Base-by-base conservation (phyloP, 1,140 invertebrate species). In the Hormaphis cornu region DNA sequence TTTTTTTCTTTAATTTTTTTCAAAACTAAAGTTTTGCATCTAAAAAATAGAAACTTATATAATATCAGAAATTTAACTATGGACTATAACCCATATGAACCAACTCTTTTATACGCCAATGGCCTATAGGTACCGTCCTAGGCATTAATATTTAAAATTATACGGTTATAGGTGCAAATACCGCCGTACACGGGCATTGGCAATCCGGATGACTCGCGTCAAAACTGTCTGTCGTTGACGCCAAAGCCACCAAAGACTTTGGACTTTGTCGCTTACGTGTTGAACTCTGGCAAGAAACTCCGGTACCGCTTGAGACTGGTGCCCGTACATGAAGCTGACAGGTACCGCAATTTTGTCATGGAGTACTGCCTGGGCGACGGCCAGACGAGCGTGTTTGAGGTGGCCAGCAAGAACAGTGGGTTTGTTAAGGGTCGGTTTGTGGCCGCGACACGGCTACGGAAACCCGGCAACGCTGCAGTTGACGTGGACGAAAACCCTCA, bases 181-280 rank as follows among this genome's bases (percentile, higher is more conserved):
- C 86, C 88, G 2, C 86, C 86, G 40, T 86, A 82, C 79, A 85
- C 76, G 79, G 86, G 86, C 7, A 85, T 87, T 73, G 87, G 89
- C n/a, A 78, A 83, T 24, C 81, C 86, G 14, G 88, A 91, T 75
- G 89, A 91, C 74, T 86, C 88, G 0, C 74, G 89, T 42, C 82
- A 85, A 72, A 86, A 84, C 8, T 89, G 86, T 75, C 78, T 85
- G 71, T 82, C 83, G 1, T 78, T 91, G 20, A 77, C 86, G 14
- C 85, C 87, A 4, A 86, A 87, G 75, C 80, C 83, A 1, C 87
- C 87, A 0, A 86, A 84, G 74, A 89, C 85, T 73, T 16, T 50
- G 0, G 83, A 87, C 73, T 76, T 86, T 35, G 80, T 87, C 61
- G 82, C 82, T 71, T 84, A 86, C 72, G 78, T 87, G 10, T 75